Percentiles rank a stretch among this genome's conserved stretches.
Conservation (phyloP, 2,113 vertebrate genomes). For the Melanotaenia duboulayi region DNA sequence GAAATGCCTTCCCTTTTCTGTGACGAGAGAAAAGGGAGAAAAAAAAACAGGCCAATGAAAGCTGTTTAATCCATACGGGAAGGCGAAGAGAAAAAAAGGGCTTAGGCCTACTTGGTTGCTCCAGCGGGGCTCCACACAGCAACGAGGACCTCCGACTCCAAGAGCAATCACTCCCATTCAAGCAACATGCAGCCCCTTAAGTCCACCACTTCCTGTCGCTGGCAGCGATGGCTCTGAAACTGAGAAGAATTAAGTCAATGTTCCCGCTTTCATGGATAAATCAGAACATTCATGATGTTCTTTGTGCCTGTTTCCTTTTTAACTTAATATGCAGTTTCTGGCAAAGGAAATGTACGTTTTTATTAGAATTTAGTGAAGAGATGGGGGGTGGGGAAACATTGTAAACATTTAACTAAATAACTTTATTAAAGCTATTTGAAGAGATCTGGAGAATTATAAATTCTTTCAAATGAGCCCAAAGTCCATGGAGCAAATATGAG, state of each 20-base stretch:
- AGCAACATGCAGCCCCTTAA: conserved; percentile 45
- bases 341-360: too few relatives aligned
- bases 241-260: conserved; percentile 52
- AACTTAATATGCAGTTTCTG: too few relatives aligned
- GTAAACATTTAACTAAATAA: too few relatives aligned
- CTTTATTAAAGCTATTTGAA: too few relatives aligned
- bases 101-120: conserved; percentile 46
- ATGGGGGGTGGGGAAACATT: too few relatives aligned
- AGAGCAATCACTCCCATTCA: conserved; percentile 59
- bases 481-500: too few relatives aligned
- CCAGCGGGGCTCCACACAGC: conserved; percentile 53
- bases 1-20: conserved; percentile 63
- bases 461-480: too few relatives aligned
- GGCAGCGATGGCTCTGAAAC: conserved; percentile 35
- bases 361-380: too few relatives aligned
- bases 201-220: conserved; percentile 63
- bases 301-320: background rate
- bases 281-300: background rate
- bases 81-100: conserved; percentile 45
- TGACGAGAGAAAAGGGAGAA: conserved; percentile 36
- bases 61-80: conserved; percentile 78
- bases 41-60: conserved; percentile 72
- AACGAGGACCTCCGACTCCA: conserved; percentile 29
- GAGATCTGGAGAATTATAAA: too few relatives aligned
- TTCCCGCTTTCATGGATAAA: conserved; percentile 52